Base-by-base conservation (phyloP, 2,888 invertebrate genomes). In the Caenorhabditis uteleia region DNA sequence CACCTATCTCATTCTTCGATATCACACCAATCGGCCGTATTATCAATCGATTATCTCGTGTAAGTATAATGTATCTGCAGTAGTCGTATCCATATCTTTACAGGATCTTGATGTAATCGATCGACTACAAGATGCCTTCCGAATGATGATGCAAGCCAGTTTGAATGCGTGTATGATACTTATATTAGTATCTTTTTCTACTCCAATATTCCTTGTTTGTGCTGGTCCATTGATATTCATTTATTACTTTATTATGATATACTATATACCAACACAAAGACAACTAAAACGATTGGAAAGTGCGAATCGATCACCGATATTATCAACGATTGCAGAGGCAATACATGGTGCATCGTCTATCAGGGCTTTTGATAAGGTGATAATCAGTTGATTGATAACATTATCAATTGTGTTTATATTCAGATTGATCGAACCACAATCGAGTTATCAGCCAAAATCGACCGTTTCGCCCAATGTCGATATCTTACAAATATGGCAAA, bases 321-420 rank as follows among this genome's bases (percentile, higher is more conserved):
- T 93, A 85, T 93, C 95, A 5, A 93, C 94, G 85, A 95, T 97
- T 83, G 90, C 92, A 18, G 97, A 97, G 87, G 93, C 92, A 38
- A 89, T 97, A 49, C 91, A 91, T 3, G 80, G 80, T 31, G 69
- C 69, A 8, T 77, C 84, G 1, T 82, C 83, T 12, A 85, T 85
- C 40, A 49, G 80, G 16, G 83, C 82, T 0, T 82, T 77, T 54
- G 74, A 58, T 36, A 73, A 68, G 64, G 51, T 53, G 21, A 6
- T 14, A 16, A 18, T 23, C 20, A 20, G 18, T 31, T n/a, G n/a
- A n/a, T n/a, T n/a, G n/a, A n/a, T 29, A 23, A 31, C 16, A 29
- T 10, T 29, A 7, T 29, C 14, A 10, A 50, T 18, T 29, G 2
- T 36, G 36, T 2, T 14, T 16, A 6, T 23, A 39, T 66, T 33